Evolutionary conservation across 1,140 invertebrate genomes (phyloP).

Genomic region (Drosophila insularis): DNA sequence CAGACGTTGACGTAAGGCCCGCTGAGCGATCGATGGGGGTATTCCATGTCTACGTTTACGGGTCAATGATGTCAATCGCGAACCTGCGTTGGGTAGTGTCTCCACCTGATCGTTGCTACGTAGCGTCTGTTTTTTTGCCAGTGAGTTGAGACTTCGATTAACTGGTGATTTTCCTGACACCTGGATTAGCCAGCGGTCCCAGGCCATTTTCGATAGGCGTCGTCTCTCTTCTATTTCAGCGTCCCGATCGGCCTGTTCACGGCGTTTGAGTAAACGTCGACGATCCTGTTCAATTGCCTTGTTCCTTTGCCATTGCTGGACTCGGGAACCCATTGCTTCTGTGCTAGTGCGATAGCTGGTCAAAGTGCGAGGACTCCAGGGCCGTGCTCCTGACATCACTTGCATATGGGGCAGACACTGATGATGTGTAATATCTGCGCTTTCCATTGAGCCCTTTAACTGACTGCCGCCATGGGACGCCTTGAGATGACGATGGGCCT

Average conservation of each 20-base stretch:
- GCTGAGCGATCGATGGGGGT: slow-evolving; percentile 37
- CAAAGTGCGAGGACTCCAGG: neutral
- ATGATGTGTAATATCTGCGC: neutral
- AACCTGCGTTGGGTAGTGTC: neutral
- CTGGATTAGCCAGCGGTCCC: slow-evolving; percentile 38
- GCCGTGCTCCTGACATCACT: neutral
- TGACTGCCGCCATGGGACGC: neutral
- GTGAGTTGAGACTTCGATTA: no score
- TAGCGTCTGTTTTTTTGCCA: neutral
- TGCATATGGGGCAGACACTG: neutral
- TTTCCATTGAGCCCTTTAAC: neutral
- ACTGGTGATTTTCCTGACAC: neutral
- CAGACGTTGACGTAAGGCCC: slow-evolving; percentile 17
- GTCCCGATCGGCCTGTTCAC: neutral
- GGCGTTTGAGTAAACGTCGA: neutral
- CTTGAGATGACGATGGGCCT: neutral
- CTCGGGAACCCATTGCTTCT: neutral
- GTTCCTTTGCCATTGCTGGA: neutral
- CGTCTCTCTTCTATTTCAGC: slow-evolving; percentile 12
- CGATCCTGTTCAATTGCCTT: neutral
- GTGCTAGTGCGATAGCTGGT: slow-evolving; percentile 18
- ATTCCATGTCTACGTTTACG: neutral
- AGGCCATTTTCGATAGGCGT: slow-evolving; percentile 26
- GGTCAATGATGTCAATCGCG: neutral
- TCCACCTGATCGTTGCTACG: neutral